Evolutionary conservation across 2,797 vertebrate species (phyloP).

Genomic region (Ispidina picta): DNA sequence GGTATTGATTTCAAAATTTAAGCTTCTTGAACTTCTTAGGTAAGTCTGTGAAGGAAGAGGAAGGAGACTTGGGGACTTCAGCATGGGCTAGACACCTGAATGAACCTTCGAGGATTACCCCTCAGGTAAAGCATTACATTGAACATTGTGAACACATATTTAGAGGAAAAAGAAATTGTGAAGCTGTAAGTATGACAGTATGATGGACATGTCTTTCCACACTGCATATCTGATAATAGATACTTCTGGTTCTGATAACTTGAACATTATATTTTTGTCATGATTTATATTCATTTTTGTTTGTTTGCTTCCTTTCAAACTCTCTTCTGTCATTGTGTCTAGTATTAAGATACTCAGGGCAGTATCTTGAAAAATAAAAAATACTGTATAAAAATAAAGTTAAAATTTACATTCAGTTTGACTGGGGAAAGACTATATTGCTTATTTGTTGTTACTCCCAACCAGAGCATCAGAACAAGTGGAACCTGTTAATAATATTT

Average conservation of each 20-base stretch:
- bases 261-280: not conserved
- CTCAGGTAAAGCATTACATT: slow-evolving; percentile 74
- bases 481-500: not conserved
- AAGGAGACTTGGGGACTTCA: slow-evolving; percentile 73
- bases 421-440: not conserved
- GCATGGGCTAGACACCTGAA: slow-evolving; percentile 72
- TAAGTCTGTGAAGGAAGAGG: slow-evolving; percentile 73
- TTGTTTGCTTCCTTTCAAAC: not conserved
- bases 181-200: not conserved
- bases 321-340: not conserved
- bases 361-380: not conserved
- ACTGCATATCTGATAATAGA: not conserved
- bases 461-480: not conserved
- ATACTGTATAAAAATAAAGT: not conserved
- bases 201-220: not conserved
- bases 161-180: not conserved
- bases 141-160: not conserved
- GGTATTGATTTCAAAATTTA: not conserved
- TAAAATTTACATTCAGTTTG: not conserved
- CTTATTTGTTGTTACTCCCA: not conserved
- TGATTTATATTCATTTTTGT: not conserved
- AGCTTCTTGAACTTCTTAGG: slow-evolving; percentile 61
- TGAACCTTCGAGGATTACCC: slow-evolving; percentile 71
- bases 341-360: not conserved
- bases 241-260: not conserved